A percentile compares a stretch with the other conserved stretches of the same genome.
These are phyloP conservation scores for Ciconia nigra DNA, from an alignment of 2,797 vertebrate species.

Conservation along the genomic window DNA sequence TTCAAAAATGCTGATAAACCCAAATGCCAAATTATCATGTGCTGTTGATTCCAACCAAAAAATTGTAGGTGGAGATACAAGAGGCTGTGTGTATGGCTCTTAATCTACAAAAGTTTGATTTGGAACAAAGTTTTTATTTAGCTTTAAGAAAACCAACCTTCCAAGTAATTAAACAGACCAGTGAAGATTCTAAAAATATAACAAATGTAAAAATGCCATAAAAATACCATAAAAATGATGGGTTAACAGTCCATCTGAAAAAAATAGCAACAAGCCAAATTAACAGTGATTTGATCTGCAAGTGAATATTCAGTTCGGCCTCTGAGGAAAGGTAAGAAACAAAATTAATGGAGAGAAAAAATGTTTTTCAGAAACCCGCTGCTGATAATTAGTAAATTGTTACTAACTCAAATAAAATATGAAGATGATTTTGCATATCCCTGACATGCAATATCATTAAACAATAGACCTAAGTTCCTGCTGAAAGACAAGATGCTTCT, in stretches of 20 bases:
- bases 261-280: conserved; percentile 9
- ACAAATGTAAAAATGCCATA: conserved; percentile 16
- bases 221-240: conserved; percentile 9
- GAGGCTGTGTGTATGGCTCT: neutral
- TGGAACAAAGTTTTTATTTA: neutral
- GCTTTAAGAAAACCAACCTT: neutral
- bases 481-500: neutral
- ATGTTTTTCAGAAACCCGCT: conserved; percentile 28
- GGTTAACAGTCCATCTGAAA: neutral
- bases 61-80: neutral
- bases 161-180: neutral
- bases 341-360: conserved; percentile 52
- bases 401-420: conserved; percentile 20
- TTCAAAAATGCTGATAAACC: neutral
- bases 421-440: neutral
- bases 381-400: conserved; percentile 49
- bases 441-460: neutral
- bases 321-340: conserved; percentile 41
- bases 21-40: neutral
- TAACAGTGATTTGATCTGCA: conserved; percentile 38
- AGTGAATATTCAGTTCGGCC: conserved; percentile 50
- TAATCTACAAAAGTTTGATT: neutral
- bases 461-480: neutral
- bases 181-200: neutral
- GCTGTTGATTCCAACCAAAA: neutral